Percentiles rank a stretch among this genome's conserved stretches.
Evolutionary conservation across 2,888 invertebrate species (phyloP).

Genomic region (Tipula helvola): DNA sequence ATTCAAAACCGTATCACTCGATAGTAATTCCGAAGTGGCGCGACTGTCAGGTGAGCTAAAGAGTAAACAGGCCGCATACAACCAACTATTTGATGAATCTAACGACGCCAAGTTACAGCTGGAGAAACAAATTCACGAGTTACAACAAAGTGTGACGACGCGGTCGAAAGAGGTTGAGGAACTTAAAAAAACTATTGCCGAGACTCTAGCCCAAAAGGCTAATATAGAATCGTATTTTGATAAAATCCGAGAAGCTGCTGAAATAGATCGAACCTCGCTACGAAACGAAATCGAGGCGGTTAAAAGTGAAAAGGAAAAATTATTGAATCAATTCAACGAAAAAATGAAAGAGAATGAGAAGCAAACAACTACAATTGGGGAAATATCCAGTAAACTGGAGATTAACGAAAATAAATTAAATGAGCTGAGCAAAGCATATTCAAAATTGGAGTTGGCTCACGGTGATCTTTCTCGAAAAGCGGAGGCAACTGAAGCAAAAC

Average conservation of each 20-base stretch:
- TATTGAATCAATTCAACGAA: constrained; percentile 35
- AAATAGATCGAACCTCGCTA: not conserved
- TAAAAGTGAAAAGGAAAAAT: constrained; percentile 27
- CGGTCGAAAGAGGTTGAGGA: constrained; percentile 37
- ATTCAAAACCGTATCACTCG: constrained; percentile 45
- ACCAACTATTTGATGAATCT: constrained; percentile 39
- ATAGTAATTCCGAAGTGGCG: constrained; percentile 46
- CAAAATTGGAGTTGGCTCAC: constrained; percentile 39
- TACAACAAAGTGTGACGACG: constrained; percentile 33
- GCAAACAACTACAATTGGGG: constrained; percentile 27
- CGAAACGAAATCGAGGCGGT: constrained; percentile 28
- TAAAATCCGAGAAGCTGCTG: constrained; percentile 11
- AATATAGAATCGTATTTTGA: constrained; percentile 15
- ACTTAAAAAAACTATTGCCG: constrained; percentile 22
- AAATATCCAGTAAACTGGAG: constrained; percentile 18
- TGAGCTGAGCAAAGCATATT: constrained; percentile 25
- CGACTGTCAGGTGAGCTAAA: constrained; percentile 43
- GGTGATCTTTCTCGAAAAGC: constrained; percentile 47
- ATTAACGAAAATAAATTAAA: constrained; percentile 22
- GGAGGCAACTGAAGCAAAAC: constrained; percentile 42
- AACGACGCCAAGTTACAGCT: constrained; percentile 34
- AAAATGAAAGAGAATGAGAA: constrained; percentile 35
- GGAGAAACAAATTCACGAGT: constrained; percentile 32
- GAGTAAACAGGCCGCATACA: constrained; percentile 44
- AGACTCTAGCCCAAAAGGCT: constrained; percentile 29